phyloP scores from a whole-genome alignment of 2,888 invertebrate species.

The Stegophylla sp. region DNA sequence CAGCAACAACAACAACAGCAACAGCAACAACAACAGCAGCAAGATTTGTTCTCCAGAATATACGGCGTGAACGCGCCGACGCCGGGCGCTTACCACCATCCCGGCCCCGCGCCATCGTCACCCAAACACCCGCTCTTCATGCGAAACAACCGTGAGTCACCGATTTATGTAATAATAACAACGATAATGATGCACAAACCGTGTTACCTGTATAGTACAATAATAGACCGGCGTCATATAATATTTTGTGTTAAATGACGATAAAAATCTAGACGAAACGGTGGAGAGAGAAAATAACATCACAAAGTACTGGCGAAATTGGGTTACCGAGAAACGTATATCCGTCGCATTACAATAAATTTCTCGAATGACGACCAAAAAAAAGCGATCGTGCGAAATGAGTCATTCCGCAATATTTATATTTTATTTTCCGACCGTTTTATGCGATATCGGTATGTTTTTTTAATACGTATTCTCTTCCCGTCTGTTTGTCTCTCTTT shows the following conservation, averaged over 20 bases:
- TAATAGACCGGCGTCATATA: too few species aligned
- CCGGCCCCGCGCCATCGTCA: conserved; percentile 29
- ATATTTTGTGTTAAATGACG: too few species aligned
- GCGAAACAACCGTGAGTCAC: conserved; percentile 48
- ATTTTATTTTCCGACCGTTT: conserved; percentile 51
- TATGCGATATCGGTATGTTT: conserved; percentile 45
- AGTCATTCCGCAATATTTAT: conserved; percentile 9
- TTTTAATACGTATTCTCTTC: too few species aligned
- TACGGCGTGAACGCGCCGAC: conserved; percentile 44
- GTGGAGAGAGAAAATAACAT: too few species aligned
- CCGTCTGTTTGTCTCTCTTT: conserved; percentile 29
- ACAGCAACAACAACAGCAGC: conserved; percentile 36
- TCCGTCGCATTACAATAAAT: background rate
- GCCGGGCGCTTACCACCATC: conserved; percentile 38
- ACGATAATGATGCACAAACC: too few species aligned
- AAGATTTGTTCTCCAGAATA: conserved; percentile 51
- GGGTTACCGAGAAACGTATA: background rate
- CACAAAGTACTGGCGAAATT: background rate
- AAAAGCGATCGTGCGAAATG: background rate
- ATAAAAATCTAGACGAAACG: too few species aligned
- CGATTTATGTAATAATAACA: too few species aligned
- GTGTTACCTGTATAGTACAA: too few species aligned
- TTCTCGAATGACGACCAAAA: background rate
- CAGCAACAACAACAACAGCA: conserved; percentile 34
- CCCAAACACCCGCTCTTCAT: conserved; percentile 54